Evolutionary conservation across 2,797 vertebrate genomes (phyloP).

Genomic region (Thunnus albacares): DNA sequence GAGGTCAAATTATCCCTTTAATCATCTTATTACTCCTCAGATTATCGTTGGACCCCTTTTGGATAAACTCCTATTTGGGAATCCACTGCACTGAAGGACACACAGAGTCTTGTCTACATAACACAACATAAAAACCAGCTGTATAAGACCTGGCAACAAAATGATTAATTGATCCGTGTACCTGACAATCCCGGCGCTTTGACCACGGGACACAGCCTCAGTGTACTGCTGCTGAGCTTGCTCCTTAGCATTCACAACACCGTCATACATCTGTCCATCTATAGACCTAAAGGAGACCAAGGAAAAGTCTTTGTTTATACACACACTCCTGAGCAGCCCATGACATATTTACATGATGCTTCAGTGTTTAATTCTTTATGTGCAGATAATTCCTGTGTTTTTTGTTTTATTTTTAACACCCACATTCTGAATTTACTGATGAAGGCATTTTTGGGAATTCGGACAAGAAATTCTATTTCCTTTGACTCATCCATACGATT

Average conservation of each 20-base stretch:
- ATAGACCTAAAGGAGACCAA: constrained; percentile 85
- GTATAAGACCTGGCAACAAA: neutral
- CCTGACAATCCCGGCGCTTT: constrained; percentile 91
- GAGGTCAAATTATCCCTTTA: neutral
- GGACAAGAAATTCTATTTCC: constrained; percentile 91
- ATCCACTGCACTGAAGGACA: neutral
- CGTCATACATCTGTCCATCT: constrained; percentile 87
- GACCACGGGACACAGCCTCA: constrained; percentile 81
- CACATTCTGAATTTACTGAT: constrained; percentile 96
- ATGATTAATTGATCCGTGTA: constrained; percentile 59
- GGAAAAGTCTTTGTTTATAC: neutral
- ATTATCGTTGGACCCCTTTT: too few species aligned
- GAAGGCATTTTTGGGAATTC: constrained; percentile 94
- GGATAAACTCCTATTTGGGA: too few species aligned
- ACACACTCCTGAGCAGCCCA: neutral
- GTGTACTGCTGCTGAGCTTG: constrained; percentile 87
- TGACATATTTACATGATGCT: neutral
- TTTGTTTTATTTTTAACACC: constrained; percentile 49
- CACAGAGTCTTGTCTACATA: neutral
- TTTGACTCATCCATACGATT: constrained; percentile 84
- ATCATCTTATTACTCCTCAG: too few species aligned
- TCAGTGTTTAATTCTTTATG: neutral
- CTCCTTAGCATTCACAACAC: constrained; percentile 89
- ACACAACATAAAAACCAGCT: neutral
- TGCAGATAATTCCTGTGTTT: neutral